Percentiles rank a stretch among this genome's conserved stretches.
Evolutionary conservation across 2,113 vertebrate species (phyloP).

Genomic region (Mobula hypostoma): DNA sequence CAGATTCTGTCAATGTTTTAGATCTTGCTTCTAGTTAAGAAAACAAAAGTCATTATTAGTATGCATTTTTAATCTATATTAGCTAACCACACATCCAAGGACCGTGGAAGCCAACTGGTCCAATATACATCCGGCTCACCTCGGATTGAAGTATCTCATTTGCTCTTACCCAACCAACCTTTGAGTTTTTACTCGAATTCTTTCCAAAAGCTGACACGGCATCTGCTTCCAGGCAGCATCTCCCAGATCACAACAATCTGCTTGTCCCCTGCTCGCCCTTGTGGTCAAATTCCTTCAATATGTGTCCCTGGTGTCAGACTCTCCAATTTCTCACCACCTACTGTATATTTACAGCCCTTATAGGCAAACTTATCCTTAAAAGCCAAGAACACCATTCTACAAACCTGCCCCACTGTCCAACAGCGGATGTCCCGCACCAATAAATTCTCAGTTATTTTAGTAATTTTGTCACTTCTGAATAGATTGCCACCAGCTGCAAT

Average conservation of each 20-base stretch:
- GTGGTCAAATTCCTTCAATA: not conserved
- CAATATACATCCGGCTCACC: not conserved
- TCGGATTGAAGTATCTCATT: not conserved
- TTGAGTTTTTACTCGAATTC: not conserved
- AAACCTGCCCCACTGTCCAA: not conserved
- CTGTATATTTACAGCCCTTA: not conserved
- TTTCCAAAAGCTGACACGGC: not conserved
- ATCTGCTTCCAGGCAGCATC: not conserved
- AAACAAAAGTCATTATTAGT: not conserved
- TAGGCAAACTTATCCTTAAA: not conserved
- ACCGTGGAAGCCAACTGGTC: not conserved
- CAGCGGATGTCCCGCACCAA: not conserved
- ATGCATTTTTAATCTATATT: not conserved
- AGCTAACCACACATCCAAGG: not conserved
- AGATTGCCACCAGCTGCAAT: not conserved
- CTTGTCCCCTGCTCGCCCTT: not conserved
- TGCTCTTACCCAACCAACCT: not conserved
- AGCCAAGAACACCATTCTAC: not conserved
- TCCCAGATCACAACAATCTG: not conserved
- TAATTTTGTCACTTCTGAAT: not conserved
- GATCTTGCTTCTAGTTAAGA: constrained; percentile 2
- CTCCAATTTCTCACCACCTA: not conserved
- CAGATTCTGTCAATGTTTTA: constrained; percentile 28
- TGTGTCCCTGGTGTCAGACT: not conserved
- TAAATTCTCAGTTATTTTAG: not conserved